A percentile compares a stretch with the other conserved stretches of the same genome.
These are phyloP conservation scores for Latrodectus hesperus DNA, from an alignment of 2,888 invertebrate species.

Conservation along the genomic window DNA sequence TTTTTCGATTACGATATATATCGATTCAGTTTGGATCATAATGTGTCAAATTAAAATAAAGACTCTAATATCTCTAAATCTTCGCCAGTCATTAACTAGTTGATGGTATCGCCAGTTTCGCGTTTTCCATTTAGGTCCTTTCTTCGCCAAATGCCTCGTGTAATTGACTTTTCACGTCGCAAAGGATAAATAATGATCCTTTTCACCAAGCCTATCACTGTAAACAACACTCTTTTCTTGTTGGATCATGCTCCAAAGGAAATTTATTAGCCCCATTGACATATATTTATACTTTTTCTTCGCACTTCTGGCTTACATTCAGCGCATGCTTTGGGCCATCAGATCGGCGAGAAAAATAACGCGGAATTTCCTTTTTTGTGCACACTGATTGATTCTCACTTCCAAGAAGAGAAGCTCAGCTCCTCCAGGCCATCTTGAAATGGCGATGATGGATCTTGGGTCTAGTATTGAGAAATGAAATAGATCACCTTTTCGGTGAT, in stretches of 20 bases:
- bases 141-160: neutral
- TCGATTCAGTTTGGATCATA: no score
- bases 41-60: no score
- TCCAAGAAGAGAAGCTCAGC: neutral
- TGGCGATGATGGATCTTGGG: neutral
- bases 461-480: neutral
- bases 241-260: slow-evolving; percentile 47
- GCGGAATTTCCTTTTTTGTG: slow-evolving; percentile 14
- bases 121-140: no score
- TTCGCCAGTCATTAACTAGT: no score
- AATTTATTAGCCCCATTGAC: slow-evolving; percentile 56
- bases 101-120: no score
- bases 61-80: no score
- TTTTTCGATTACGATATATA: no score
- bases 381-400: neutral
- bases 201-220: slow-evolving; percentile 27
- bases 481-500: neutral
- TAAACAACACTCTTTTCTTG: slow-evolving; percentile 65
- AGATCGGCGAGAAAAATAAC: slow-evolving; percentile 20
- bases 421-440: neutral
- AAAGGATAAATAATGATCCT: slow-evolving; percentile 55
- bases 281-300: slow-evolving; percentile 26
- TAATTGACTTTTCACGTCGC: slow-evolving; percentile 62
- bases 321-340: neutral
- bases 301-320: neutral